Percentiles rank a stretch among this genome's conserved stretches.
These are phyloP conservation scores for Microcebus tavaratra DNA, from an alignment of 2,113 vertebrate species.

Conservation along the genomic window DNA sequence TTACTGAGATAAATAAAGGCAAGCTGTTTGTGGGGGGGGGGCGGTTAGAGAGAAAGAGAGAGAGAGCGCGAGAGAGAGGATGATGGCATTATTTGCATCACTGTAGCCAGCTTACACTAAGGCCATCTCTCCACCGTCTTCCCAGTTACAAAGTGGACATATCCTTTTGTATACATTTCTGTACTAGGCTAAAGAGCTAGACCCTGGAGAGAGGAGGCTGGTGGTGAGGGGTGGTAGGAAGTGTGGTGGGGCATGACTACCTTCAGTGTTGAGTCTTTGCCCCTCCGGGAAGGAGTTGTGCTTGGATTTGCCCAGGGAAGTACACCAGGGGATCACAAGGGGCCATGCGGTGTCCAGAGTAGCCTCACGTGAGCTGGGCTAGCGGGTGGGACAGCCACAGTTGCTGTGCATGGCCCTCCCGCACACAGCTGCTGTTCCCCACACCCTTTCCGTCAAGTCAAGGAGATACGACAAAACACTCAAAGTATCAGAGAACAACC, in stretches of 20 bases:
- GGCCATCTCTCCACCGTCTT: not conserved
- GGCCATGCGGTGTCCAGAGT: accelerated
- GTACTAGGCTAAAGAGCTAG: not conserved
- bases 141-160: too few relatives aligned
- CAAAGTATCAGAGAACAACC: not conserved
- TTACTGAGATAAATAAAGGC: not conserved
- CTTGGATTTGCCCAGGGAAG: not conserved
- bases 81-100: not conserved
- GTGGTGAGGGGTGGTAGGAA: not conserved
- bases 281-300: not conserved
- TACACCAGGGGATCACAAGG: too few relatives aligned
- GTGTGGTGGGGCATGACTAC: accelerated
- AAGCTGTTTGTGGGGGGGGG: not conserved
- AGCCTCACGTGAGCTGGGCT: not conserved
- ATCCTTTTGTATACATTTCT: accelerated
- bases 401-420: not conserved
- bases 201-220: not conserved
- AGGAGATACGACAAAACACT: not conserved
- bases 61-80: not conserved
- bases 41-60: not conserved
- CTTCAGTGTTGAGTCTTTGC: not conserved
- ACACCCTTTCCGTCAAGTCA: not conserved
- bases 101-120: not conserved
- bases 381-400: not conserved
- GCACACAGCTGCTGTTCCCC: not conserved